Percentiles rank a stretch among this genome's conserved stretches.
phyloP scores from a whole-genome alignment of 2,113 vertebrate species.

The Glaucomys volans region DNA sequence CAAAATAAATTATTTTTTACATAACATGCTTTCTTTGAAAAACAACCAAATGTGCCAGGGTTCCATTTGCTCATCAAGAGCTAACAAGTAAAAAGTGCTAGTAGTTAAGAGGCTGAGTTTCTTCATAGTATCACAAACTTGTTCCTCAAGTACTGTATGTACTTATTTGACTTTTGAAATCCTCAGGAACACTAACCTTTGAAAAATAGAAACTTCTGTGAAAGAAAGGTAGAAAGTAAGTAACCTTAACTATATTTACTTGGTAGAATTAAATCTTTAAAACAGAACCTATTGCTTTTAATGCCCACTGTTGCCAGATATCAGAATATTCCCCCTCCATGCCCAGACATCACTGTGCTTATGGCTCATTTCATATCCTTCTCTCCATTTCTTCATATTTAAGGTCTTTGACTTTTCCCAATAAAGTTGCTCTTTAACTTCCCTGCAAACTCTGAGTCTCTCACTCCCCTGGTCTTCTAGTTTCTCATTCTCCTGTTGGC shows the following conservation, averaged over 20 bases:
- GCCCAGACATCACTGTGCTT: neutral
- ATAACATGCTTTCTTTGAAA: neutral
- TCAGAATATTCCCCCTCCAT: neutral
- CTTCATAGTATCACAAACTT: neutral
- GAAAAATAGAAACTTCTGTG: neutral
- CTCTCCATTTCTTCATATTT: neutral
- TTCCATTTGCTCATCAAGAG: neutral
- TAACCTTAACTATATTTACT: slow-evolving; percentile 6
- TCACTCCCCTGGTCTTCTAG: neutral
- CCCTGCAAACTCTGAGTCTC: neutral
- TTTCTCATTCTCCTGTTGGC: neutral
- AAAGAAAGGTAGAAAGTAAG: neutral
- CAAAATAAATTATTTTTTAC: neutral
- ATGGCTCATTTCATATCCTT: neutral
- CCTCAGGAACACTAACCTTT: neutral
- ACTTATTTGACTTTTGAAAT: slow-evolving; percentile 45
- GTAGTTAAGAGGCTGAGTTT: neutral
- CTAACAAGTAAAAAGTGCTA: neutral
- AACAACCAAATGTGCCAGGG: neutral
- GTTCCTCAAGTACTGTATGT: neutral
- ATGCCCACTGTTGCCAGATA: neutral
- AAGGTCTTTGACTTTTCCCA: neutral
- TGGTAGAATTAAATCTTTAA: slow-evolving; percentile 10
- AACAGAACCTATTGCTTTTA: neutral
- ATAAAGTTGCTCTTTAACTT: neutral